phyloP scores from a whole-genome alignment of 2,113 vertebrate species.

The Mobula hypostoma region DNA sequence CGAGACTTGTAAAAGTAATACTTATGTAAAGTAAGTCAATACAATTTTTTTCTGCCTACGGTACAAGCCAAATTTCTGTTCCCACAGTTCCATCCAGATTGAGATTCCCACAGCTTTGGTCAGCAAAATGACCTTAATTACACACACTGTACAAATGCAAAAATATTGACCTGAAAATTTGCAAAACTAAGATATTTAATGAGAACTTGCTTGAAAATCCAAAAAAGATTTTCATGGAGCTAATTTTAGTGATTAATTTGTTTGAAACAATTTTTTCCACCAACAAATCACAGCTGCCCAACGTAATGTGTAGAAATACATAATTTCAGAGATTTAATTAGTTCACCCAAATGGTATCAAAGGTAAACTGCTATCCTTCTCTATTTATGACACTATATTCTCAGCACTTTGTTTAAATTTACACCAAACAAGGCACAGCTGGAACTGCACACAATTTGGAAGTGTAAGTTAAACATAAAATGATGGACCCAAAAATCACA shows the following conservation, averaged over 20 bases:
- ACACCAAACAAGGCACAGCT: not conserved
- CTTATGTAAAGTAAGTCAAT: not conserved
- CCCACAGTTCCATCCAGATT: not conserved
- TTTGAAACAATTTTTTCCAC: not conserved
- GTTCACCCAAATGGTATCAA: not conserved
- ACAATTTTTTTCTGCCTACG: not conserved
- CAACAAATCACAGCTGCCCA: not conserved
- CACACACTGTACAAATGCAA: not conserved
- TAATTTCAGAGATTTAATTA: not conserved
- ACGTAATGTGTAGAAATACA: not conserved
- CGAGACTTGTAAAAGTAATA: not conserved
- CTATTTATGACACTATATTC: not conserved
- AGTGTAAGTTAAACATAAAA: not conserved
- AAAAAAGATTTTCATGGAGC: not conserved
- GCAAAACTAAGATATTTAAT: not conserved
- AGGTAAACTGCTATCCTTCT: not conserved
- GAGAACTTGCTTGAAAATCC: not conserved
- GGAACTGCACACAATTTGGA: not conserved
- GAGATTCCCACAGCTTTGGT: not conserved
- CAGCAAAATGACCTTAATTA: not conserved
- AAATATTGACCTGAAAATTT: not conserved
- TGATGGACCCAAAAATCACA: no score
- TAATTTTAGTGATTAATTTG: not conserved
- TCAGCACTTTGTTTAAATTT: not conserved
- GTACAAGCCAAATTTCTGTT: not conserved